Base-by-base conservation (phyloP, 2,113 vertebrate genomes). In the Sander lucioperca region DNA sequence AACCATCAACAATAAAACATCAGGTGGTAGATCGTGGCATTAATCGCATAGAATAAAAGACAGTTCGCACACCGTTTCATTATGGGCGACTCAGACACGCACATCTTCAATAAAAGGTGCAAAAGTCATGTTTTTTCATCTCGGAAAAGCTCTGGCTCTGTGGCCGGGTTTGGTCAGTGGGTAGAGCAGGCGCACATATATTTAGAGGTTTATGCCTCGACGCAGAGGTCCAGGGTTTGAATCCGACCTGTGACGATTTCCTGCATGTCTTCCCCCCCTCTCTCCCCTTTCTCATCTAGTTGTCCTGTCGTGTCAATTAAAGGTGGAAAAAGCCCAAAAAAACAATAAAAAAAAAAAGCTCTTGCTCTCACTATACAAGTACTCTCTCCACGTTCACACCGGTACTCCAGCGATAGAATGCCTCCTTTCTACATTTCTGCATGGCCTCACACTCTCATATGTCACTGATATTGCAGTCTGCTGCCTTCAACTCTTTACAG, bases 381-480 rank as follows among this genome's bases (percentile, higher is more conserved):
- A 10, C 50, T 45, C 14, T 57, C 16, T 4, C 58, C 63, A 71
- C 68, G 25, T 21, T 71, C 66, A n/a, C 63, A 18, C 27, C 16
- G 0, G 23, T 3, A 25, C 57, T 23, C 39, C 9, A 6, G 2
- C 39, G 10, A 43, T 43, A 11, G 39, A 18, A 48, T 56, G 54
- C 21, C 43, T 59, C 27, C 47, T 57, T 66, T 14, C 39, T 65
- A 43, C 39, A 69, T 77, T 74, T 53, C 63, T 65, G 16, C 73
- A 54, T 74, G 59, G 81, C 69, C 79, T 76, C 62, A 68, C 64
- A 4, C 68, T 70, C 72, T 80, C 65, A 70, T 84, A 64, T 84
- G 80, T 80, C 84, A 70, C 36, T 65, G 66, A 82, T 77, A 76
- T 56, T 74, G 43, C 71, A 83, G 67, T 74, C 67, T 77, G 82